phyloP scores from a whole-genome alignment of 1,140 invertebrate species.

The Acromyrmex echinatior region DNA sequence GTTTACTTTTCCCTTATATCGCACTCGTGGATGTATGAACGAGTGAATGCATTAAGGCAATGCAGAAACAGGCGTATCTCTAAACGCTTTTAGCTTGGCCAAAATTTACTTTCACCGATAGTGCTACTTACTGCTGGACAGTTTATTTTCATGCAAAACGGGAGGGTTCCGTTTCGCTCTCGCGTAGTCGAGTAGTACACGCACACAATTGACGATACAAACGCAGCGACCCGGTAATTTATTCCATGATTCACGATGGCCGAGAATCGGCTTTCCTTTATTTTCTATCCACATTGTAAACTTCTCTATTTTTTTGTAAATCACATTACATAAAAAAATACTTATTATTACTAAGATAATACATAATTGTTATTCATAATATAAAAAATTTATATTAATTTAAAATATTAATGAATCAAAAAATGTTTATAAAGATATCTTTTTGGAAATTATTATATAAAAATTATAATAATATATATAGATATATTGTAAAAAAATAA shows the following conservation, averaged over 20 bases:
- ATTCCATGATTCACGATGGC: slow-evolving; percentile 46
- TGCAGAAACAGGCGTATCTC: slow-evolving; percentile 48
- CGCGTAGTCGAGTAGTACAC: slow-evolving; percentile 20
- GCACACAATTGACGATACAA: slow-evolving; percentile 54
- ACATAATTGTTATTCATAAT: too few relatives aligned
- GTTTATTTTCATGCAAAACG: slow-evolving; percentile 61
- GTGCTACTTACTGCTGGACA: slow-evolving; percentile 46
- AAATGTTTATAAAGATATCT: background rate
- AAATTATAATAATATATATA: background rate
- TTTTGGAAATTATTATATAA: background rate
- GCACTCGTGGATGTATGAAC: slow-evolving; percentile 39
- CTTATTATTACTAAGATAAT: background rate
- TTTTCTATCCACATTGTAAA: slow-evolving; percentile 25
- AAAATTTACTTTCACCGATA: slow-evolving; percentile 59
- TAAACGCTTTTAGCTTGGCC: slow-evolving; percentile 54
- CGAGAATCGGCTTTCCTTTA: slow-evolving; percentile 33
- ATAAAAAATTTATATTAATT: slow-evolving; percentile 6
- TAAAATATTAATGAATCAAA: background rate
- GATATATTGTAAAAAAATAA: background rate
- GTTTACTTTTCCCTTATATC: slow-evolving; percentile 24
- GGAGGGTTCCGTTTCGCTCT: slow-evolving; percentile 14
- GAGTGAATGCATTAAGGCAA: slow-evolving; percentile 48
- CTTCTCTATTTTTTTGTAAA: background rate
- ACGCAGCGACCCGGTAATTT: slow-evolving; percentile 49
- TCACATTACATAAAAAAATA: background rate